Evolutionary conservation across 2,113 vertebrate genomes (phyloP), one percentile per base, ranked within the genome.

Genomic region (Xenopus laevis): DNA sequence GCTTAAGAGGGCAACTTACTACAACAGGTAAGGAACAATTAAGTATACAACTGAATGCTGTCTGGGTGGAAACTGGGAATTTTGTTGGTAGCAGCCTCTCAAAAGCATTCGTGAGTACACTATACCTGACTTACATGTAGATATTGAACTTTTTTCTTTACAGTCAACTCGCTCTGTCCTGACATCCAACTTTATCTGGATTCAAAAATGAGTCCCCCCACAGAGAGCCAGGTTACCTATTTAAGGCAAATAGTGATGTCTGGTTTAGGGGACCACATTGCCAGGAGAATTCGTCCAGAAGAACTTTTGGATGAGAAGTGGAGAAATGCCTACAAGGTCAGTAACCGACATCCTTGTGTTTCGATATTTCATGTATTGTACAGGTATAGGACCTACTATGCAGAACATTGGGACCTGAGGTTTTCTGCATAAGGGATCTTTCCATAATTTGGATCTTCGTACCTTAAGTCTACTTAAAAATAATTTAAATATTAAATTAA

Each of bases 291-390:
- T 33, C 94, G 93, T 78, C 80, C 84, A 0, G 95, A 96, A 81
- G 96, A 98, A 9, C 79, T 95, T 17, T 86, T 95, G 33, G 94
- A 98, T 15, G 86, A 91, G 1, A 94, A 93, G 71, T 97, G 95
- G 94, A 96, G 83, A 78, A 95, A 98, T 0, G 94, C 88, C 17
- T 98, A 98, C 83, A 99, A 95, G 94, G 97, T 93, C 27, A 47
- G 21, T 2, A 40, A 17, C 2, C 27, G 20, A 55, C 53, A 16
- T 55, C 3, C 4, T n/a, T 55, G 12, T n/a, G 13, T 16, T n/a
- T n/a, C 17, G 0, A 4, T 55, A 1, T 50, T 13, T 50, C 1
- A 9, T 4, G 11, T 9, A 59, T 59, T 5, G 52, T 16, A 16
- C 0, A n/a, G n/a, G n/a, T n/a, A n/a, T n/a, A n/a, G n/a, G n/a